Evolutionary conservation across 2,888 invertebrate genomes (phyloP).

Genomic region (Drosophila emarginata): DNA sequence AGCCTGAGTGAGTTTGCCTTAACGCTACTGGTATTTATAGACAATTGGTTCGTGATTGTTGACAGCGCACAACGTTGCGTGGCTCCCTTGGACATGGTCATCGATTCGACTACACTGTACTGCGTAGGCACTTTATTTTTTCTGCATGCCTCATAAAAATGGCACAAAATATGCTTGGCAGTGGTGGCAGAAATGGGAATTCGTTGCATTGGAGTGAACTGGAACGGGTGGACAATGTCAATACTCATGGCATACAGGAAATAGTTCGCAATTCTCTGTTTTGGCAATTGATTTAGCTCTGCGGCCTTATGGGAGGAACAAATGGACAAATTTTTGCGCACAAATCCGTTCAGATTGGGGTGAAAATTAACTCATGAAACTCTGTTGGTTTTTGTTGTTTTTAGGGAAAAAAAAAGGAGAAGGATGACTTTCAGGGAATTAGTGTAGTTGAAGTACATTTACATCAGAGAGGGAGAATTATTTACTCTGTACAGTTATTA

Average conservation of each 20-base stretch:
- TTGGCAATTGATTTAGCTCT: constrained; percentile 57
- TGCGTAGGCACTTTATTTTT: constrained; percentile 63
- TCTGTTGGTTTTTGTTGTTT: not conserved
- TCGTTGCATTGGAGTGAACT: constrained; percentile 17
- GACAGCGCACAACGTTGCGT: constrained; percentile 64
- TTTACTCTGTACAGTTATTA: too few species aligned
- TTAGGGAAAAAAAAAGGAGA: not conserved
- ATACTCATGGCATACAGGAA: constrained; percentile 55
- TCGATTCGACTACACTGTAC: constrained; percentile 28
- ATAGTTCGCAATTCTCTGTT: constrained; percentile 48
- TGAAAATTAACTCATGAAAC: constrained; percentile 13
- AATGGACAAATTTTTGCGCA: constrained; percentile 42
- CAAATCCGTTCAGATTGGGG: constrained; percentile 16
- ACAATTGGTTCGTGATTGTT: constrained; percentile 78
- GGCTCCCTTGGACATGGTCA: constrained; percentile 32
- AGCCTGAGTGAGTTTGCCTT: constrained; percentile 62
- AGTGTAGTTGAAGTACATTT: not conserved
- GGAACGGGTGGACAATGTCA: constrained; percentile 23
- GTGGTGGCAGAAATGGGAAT: constrained; percentile 4
- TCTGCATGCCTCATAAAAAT: constrained; percentile 71
- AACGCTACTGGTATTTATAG: constrained; percentile 74
- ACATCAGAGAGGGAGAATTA: too few species aligned
- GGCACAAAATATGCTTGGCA: constrained; percentile 62
- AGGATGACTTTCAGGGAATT: not conserved
- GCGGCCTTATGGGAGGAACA: constrained; percentile 24